A percentile compares a stretch with the other conserved stretches of the same genome.
Evolutionary conservation across 2,888 invertebrate genomes (phyloP).

Genomic region (Hermaeophaga mercurialis): DNA sequence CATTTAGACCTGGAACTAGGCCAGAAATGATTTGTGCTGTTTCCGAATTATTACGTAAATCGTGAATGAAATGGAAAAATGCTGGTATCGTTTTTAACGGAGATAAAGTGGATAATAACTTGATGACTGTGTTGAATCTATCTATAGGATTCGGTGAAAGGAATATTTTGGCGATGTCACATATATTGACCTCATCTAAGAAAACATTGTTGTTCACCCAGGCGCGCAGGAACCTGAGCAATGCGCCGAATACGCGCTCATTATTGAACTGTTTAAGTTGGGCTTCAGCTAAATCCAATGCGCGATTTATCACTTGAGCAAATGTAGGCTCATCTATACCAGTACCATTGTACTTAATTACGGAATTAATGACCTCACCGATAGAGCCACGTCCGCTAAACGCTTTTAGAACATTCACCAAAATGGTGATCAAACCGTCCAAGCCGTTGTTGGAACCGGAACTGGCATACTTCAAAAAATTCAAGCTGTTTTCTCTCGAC

Average conservation of each 20-base stretch:
- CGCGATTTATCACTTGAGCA: conserved; percentile 6
- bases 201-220: conserved; percentile 17
- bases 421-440: conserved; percentile 25
- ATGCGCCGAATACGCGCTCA: not conserved
- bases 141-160: conserved; percentile 16
- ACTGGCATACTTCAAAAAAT: conserved; percentile 17
- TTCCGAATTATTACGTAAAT: not conserved
- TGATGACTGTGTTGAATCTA: conserved; percentile 1
- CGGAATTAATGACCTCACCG: conserved; percentile 5
- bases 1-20: conserved; percentile 12
- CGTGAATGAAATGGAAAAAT: conserved; percentile 15
- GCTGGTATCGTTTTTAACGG: conserved; percentile 11
- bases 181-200: conserved; percentile 20
- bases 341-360: conserved; percentile 21
- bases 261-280: conserved; percentile 13
- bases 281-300: conserved; percentile 9
- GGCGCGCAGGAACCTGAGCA: conserved; percentile 6
- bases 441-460: conserved; percentile 25
- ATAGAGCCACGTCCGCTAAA: conserved; percentile 3
- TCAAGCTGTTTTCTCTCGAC: conserved; percentile 16
- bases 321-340: conserved; percentile 7
- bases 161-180: conserved; percentile 22
- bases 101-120: conserved; percentile 12
- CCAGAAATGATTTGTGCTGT: not conserved
- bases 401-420: conserved; percentile 9